phyloP scores from a whole-genome alignment of 92 coral and sea anemone genomes.

The Porites cylindrica region DNA sequence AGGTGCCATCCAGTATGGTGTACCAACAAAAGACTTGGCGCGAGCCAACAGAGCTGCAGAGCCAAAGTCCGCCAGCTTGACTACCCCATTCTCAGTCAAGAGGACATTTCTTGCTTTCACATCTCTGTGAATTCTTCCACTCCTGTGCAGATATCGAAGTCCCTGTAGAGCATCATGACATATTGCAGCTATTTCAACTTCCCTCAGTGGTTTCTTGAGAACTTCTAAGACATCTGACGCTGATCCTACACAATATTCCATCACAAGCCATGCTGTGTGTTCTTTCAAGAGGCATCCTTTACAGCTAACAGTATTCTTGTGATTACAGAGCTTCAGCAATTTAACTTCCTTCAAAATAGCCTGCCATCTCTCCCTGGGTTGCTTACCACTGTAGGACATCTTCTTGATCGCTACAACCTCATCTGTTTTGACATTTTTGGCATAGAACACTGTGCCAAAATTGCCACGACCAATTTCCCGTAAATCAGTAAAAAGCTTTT shows the following conservation, averaged over 20 bases:
- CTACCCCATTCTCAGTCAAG: constrained; percentile 97
- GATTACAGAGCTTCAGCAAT: constrained; percentile 96
- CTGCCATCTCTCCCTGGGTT: constrained; percentile 98
- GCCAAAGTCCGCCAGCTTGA: constrained; percentile 99
- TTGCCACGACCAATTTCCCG: constrained; percentile 99
- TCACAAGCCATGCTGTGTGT: constrained; percentile 99
- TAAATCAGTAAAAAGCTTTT: constrained; percentile 87
- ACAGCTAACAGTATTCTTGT: constrained; percentile 95
- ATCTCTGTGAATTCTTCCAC: constrained; percentile 95
- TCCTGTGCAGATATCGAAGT: constrained; percentile 85
- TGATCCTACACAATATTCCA: constrained; percentile 99
- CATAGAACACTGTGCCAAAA: constrained; percentile 99
- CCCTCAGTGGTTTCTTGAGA: constrained; percentile 96
- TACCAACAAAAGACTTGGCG: constrained; percentile 99
- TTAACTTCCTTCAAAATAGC: constrained; percentile 98
- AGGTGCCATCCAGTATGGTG: constrained; percentile 99
- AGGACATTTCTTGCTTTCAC: constrained; percentile 99
- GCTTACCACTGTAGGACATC: constrained; percentile 99
- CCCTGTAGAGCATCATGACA: constrained; percentile 94
- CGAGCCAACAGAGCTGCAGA: constrained; percentile 94
- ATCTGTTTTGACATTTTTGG: constrained; percentile 92
- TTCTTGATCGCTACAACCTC: constrained; percentile 99
- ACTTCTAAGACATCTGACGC: constrained; percentile 99
- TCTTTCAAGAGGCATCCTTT: constrained; percentile 98
- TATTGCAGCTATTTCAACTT: constrained; percentile 96